Percentiles rank a stretch among this genome's conserved stretches.
Conservation (phyloP, 2,888 invertebrate genomes). For the Brachyptera risi region DNA sequence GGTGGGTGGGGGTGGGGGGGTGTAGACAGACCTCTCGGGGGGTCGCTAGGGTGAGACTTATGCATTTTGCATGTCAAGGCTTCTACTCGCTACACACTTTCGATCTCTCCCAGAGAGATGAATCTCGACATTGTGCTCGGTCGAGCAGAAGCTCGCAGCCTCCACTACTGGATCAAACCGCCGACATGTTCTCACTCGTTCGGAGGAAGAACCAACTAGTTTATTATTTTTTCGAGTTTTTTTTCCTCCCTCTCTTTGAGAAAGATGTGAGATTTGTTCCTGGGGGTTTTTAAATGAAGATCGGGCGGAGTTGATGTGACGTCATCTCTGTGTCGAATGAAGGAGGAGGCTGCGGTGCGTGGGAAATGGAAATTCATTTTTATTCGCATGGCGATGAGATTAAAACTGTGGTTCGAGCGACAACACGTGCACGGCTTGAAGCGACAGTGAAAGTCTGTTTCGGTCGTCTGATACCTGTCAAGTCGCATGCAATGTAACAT, state of each 20-base stretch:
- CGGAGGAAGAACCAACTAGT: not conserved
- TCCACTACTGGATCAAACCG: conserved; percentile 9
- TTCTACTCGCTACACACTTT: conserved; percentile 14
- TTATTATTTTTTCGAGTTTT: not conserved
- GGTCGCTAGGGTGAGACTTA: conserved; percentile 23
- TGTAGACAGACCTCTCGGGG: conserved; percentile 20
- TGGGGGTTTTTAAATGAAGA: not conserved
- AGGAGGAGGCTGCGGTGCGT: too few relatives aligned
- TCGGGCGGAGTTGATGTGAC: too few relatives aligned
- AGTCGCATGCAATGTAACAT: too few relatives aligned
- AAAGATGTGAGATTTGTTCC: not conserved
- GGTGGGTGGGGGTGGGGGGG: not conserved
- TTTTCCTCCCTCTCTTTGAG: not conserved
- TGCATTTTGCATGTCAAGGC: conserved; percentile 32
- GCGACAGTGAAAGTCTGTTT: too few relatives aligned
- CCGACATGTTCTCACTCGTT: conserved; percentile 3
- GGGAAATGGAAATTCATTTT: too few relatives aligned
- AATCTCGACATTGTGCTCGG: not conserved
- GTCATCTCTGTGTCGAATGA: too few relatives aligned
- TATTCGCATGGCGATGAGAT: too few relatives aligned
- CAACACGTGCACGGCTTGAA: too few relatives aligned
- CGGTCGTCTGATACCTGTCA: too few relatives aligned
- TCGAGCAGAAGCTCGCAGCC: conserved; percentile 12
- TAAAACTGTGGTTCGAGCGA: too few relatives aligned
- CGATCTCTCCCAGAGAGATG: conserved; percentile 6